Base-by-base conservation (phyloP, 2,888 invertebrate species). In the Andricus curvator region DNA sequence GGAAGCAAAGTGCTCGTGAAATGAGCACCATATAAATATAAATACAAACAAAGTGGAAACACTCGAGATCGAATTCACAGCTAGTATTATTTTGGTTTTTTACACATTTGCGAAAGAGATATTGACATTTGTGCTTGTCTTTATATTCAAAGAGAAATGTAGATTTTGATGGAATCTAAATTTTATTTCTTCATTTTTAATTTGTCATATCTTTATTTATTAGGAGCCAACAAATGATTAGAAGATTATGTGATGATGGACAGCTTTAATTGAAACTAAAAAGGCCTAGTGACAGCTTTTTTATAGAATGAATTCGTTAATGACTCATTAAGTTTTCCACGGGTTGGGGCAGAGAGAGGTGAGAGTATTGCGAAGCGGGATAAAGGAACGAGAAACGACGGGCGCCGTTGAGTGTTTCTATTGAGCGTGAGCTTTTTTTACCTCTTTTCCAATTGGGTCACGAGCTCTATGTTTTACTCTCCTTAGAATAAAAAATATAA, bases 221-320 rank as follows among this genome's bases (percentile, higher is more conserved):
- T 41, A 11, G 8, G 8, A 9, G 41, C 5, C 9, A 41, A 41
- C 0, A 8, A 11, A 8, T 8, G 29, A 20, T 66, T 20, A 33
- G 20, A 66, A 9, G 66, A 20, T 17, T 37, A 20, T 37, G 17
- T 20, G 17, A 20, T n/a, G 20, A 17, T 37, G 37, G 37, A 66
- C 5, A 37, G 17, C 17, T 37, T 37, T 37, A 66, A 66, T 66
- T 66, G 33, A 37, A 66, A 37, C 62, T 29, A 29, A 68, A 37
- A 79, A 66, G 37, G 25, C 65, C 37, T 80, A 77, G 60, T 60
- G 25, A 41, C 62, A 20, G 56, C 25, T 77, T 65, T 29, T 65
- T 48, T 33, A 56, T 66, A 60, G 25, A 80, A 79, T 25, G 70
- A 79, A 79, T 25, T 74, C 79, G 33, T 79, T 70, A 60, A 76